Evolutionary conservation across 2,113 vertebrate species (phyloP).

Genomic region (Pseudorasbora parva): DNA sequence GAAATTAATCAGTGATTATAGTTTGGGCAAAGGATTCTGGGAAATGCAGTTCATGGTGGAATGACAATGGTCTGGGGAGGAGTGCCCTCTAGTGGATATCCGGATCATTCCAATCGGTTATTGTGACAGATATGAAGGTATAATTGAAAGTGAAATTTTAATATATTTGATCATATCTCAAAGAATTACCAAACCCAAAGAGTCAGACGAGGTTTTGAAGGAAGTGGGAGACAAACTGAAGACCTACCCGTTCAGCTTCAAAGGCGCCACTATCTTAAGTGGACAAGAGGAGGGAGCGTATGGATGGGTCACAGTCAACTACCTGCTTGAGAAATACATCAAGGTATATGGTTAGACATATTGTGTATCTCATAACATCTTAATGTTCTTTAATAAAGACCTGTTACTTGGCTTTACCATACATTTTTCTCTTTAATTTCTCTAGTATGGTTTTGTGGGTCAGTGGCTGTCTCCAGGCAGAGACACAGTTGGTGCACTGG

Average conservation of each 20-base stretch:
- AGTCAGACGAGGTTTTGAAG: slow-evolving; percentile 69
- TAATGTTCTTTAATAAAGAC: neutral
- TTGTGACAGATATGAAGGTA: neutral
- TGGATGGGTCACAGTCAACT: slow-evolving; percentile 89
- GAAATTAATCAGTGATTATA: too few species aligned
- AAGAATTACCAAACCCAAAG: slow-evolving; percentile 70
- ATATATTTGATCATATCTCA: neutral
- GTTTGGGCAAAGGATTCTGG: too few species aligned
- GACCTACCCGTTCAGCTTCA: slow-evolving; percentile 80
- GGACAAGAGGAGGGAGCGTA: slow-evolving; percentile 83
- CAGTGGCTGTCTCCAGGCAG: slow-evolving; percentile 84
- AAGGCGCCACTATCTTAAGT: slow-evolving; percentile 78
- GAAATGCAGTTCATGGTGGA: too few species aligned
- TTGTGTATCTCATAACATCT: neutral
- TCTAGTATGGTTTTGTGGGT: slow-evolving; percentile 87
- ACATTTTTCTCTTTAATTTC: neutral
- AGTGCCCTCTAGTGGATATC: too few species aligned
- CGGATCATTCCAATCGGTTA: too few species aligned
- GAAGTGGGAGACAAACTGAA: slow-evolving; percentile 74
- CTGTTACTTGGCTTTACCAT: neutral
- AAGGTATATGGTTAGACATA: slow-evolving; percentile 71
- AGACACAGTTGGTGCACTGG: slow-evolving; percentile 88
- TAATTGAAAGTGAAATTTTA: neutral
- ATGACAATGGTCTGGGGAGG: too few species aligned
- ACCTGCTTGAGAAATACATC: slow-evolving; percentile 82